Evolutionary conservation across 2,888 invertebrate species (phyloP), one percentile per base, ranked within the genome.

Genomic region (Sesia apiformis): DNA sequence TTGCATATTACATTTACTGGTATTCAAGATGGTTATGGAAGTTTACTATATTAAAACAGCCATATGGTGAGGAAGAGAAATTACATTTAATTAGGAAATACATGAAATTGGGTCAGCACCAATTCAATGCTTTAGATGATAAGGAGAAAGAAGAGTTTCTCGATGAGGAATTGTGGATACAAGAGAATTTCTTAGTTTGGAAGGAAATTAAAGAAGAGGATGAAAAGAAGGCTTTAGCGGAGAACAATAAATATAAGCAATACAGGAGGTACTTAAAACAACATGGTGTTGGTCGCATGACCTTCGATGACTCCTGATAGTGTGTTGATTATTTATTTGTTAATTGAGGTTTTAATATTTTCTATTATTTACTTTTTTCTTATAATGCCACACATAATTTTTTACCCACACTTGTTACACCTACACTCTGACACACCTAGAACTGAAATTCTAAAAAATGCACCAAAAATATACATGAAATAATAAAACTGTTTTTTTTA

Each of bases 181-280:
- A 92, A 72, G 94, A 94, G 6, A 95, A 96, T 56, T 97, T 94
- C 80, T 74, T 84, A 67, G 90, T 71, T 38, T 98, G 97, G 97
- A 96, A 96, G 74, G 85, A 91, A 62, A 90, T 93, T 54, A 94
- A 96, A 75, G 97, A 97, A 64, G 96, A 96, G 66, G 95, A 96
- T 74, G 92, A 94, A 72, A 96, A 96, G 72, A 94, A 94, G 62
- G 94, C 95, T 65, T 77, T 97, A 72, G 96, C 97, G 0, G 95
- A 97, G 67, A 97, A 94, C 83, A 94, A 94, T 54, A 93, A 94
- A 70, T 96, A 97, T 76, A 97, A 97, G 81, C 94, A 95, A 60
- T 97, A 97, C 73, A 91, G 97, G 58, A 90, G 98, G 56, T 97
- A 96, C 77, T 93, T 98, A 87, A 97, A 96, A 81, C 95, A 95